Percentiles rank a stretch among this genome's conserved stretches.
phyloP scores from a whole-genome alignment of 2,113 vertebrate genomes.

The Setophaga petechia region DNA sequence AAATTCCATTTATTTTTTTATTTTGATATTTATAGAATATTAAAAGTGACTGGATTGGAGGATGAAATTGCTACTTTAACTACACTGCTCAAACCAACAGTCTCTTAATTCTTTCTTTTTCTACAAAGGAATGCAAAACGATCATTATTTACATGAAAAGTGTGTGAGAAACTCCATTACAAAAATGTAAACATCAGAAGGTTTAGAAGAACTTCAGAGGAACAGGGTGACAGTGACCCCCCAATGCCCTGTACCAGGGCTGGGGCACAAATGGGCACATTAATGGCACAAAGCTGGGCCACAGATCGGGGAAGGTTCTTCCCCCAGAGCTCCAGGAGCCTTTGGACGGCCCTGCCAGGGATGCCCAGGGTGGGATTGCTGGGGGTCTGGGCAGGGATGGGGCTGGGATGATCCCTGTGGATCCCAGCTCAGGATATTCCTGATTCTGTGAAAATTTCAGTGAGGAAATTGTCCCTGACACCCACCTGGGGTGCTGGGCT shows the following conservation, averaged over 20 bases:
- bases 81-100: no score
- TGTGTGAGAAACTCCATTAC: no score
- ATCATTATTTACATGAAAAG: no score
- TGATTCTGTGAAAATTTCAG: neutral
- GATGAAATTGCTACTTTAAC: no score
- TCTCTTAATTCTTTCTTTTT: no score
- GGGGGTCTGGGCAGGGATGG: neutral
- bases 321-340: neutral
- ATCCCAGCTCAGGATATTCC: rapidly evolving
- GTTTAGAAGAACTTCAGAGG: no score
- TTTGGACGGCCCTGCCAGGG: neutral
- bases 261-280: neutral
- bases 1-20: no score
- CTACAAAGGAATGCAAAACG: no score
- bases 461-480: rapidly evolving
- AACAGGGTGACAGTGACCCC: no score
- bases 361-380: neutral
- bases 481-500: neutral
- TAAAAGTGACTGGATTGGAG: no score
- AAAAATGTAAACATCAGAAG: no score
- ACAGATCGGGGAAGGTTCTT: rapidly evolving
- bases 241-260: neutral
- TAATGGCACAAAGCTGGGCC: neutral
- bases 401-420: rapidly evolving
- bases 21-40: no score